Conservation (phyloP, 2,888 invertebrate genomes). For the Hypercompe scribonia region DNA sequence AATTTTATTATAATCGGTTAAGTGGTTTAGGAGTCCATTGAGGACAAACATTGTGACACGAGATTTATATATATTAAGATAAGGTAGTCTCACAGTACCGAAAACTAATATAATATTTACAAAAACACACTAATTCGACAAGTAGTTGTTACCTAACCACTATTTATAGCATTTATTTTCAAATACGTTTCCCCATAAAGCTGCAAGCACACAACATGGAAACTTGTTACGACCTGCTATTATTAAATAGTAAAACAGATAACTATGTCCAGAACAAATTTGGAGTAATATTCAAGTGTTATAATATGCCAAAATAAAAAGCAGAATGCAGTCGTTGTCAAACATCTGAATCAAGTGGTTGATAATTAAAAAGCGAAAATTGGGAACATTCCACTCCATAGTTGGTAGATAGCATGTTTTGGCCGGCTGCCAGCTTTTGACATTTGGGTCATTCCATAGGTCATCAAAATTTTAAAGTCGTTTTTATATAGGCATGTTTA, state of each 20-base stretch:
- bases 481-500: constrained; percentile 33
- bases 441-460: constrained; percentile 79
- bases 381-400: constrained; percentile 73
- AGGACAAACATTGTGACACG: too few relatives aligned
- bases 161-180: neutral
- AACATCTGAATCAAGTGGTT: constrained; percentile 72
- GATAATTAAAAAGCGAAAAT: constrained; percentile 83
- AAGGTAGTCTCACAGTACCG: too few relatives aligned
- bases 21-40: too few relatives aligned
- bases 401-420: constrained; percentile 75
- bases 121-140: too few relatives aligned
- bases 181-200: neutral
- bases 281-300: constrained; percentile 29
- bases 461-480: constrained; percentile 52
- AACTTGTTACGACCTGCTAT: constrained; percentile 24
- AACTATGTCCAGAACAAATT: constrained; percentile 47
- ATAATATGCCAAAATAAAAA: constrained; percentile 48
- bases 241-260: constrained; percentile 41
- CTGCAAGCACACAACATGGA: neutral
- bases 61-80: too few relatives aligned
- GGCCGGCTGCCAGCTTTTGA: constrained; percentile 71
- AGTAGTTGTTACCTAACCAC: neutral
- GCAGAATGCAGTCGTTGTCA: constrained; percentile 57
- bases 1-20: too few relatives aligned
- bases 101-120: too few relatives aligned